phyloP scores from a whole-genome alignment of 2,888 invertebrate genomes.

The Acleris laterana region DNA sequence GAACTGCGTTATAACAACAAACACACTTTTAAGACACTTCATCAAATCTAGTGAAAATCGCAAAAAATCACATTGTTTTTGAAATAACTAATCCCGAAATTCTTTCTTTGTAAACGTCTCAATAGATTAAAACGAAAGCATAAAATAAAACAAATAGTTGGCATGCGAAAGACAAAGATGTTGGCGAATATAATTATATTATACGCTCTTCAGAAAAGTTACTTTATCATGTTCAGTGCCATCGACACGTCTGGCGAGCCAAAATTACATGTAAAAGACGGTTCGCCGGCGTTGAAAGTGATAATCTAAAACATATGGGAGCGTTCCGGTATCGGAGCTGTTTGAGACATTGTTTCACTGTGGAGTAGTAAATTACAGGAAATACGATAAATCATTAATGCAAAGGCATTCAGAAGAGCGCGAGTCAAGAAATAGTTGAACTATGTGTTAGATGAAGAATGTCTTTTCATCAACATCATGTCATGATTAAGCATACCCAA shows the following conservation, averaged over 20 bases:
- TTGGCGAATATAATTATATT: slow-evolving; percentile 62
- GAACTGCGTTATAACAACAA: too few species aligned
- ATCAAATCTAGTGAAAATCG: too few species aligned
- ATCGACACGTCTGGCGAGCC: too few species aligned
- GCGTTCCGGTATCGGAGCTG: slow-evolving; percentile 7
- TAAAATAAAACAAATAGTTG: slow-evolving; percentile 58
- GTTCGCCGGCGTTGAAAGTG: not conserved
- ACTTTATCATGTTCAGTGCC: too few species aligned
- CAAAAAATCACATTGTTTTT: not conserved
- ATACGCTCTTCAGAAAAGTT: slow-evolving; percentile 39
- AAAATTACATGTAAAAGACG: too few species aligned
- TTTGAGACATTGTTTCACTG: slow-evolving; percentile 18
- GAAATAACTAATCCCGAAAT: not conserved
- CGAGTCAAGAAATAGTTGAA: too few species aligned
- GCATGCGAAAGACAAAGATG: slow-evolving; percentile 65
- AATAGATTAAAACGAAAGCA: slow-evolving; percentile 4
- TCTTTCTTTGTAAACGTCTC: slow-evolving; percentile 24
- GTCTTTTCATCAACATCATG: too few species aligned
- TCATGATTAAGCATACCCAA: too few species aligned
- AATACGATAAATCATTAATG: not conserved
- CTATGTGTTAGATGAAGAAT: too few species aligned
- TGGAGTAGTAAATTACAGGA: not conserved
- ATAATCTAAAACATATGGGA: slow-evolving; percentile 28
- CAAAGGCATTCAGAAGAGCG: too few species aligned
- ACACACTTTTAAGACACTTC: too few species aligned